Evolutionary conservation across 2,797 vertebrate species (phyloP), one percentile per base, ranked within the genome.

Genomic region (Cuniculus paca): DNA sequence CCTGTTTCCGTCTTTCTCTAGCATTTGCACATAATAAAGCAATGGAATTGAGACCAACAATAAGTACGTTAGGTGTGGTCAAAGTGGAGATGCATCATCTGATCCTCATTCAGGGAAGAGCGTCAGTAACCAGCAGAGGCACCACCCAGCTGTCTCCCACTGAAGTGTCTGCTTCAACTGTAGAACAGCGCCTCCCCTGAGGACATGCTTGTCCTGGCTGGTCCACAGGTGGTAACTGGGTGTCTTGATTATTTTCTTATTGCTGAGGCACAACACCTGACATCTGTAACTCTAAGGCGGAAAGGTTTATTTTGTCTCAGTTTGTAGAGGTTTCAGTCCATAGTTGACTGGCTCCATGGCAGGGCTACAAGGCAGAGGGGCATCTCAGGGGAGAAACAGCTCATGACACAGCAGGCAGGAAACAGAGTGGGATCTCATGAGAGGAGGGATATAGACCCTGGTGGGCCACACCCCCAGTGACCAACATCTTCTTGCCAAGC

Each of bases 181-280:
- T 14, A 48, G 4, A 9, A 11, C 14, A 4, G 8, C 42, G 22
- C 31, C n/a, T 86, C n/a, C 8, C 1, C 2, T 19, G 2, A 58
- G 6, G 5, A 26, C 4, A 12, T 13, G 0, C 0, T 39, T 17
- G 84, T 78, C 1, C 31, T 60, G 10, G 2, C 6, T 19, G 8
- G 5, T 0, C 1, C 19, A 63, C 8, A 0, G 5, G 7, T 50
- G 11, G 14, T 50, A 56, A 65, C 0, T 42, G 63, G 52, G 68
- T 14, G 2, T 70, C 8, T 11, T 70, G 34, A 1, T 24, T 74
- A 42, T 26, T 26, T 74, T 74, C 11, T 45, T 42, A 26, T 74
- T 39, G 20, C 10, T 2, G 39, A 26, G 22, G 13, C 5, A 45
- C 39, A 74, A 9, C 24, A 4, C 22, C 22, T 9, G 24, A 45